Evolutionary conservation across 2,888 invertebrate genomes (phyloP).

Genomic region (Drosophila emarginata): DNA sequence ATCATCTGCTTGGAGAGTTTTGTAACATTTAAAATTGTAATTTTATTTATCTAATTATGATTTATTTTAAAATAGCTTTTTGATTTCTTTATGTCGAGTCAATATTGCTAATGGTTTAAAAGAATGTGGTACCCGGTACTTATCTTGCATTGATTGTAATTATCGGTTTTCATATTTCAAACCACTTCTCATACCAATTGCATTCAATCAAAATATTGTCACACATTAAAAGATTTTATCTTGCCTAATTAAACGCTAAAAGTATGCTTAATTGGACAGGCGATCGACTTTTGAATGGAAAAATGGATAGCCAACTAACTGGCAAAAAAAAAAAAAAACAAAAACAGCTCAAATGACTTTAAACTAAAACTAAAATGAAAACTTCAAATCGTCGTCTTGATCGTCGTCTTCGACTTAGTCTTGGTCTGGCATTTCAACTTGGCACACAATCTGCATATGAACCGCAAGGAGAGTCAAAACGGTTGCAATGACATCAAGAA

Average conservation of each 20-base stretch:
- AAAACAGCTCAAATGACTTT: no score
- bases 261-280: constrained; percentile 71
- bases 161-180: constrained; percentile 39
- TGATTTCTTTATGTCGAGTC: no score
- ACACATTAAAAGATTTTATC: constrained; percentile 52
- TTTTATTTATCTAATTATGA: background rate
- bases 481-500: constrained; percentile 37
- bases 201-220: constrained; percentile 35
- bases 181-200: constrained; percentile 18
- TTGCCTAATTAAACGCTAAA: constrained; percentile 68
- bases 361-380: constrained; percentile 30
- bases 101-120: background rate
- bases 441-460: constrained; percentile 49
- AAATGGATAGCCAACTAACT: constrained; percentile 38
- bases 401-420: background rate
- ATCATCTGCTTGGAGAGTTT: no score
- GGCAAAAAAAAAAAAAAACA: constrained; percentile 29
- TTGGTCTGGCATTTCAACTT: constrained; percentile 42
- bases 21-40: no score
- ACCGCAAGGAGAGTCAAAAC: constrained; percentile 13
- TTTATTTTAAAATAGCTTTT: no score
- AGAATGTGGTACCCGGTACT: background rate
- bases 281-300: constrained; percentile 72
- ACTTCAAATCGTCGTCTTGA: constrained; percentile 23
- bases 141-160: background rate